Conservation (phyloP, 2,113 vertebrate genomes). For the Podarcis muralis region DNA sequence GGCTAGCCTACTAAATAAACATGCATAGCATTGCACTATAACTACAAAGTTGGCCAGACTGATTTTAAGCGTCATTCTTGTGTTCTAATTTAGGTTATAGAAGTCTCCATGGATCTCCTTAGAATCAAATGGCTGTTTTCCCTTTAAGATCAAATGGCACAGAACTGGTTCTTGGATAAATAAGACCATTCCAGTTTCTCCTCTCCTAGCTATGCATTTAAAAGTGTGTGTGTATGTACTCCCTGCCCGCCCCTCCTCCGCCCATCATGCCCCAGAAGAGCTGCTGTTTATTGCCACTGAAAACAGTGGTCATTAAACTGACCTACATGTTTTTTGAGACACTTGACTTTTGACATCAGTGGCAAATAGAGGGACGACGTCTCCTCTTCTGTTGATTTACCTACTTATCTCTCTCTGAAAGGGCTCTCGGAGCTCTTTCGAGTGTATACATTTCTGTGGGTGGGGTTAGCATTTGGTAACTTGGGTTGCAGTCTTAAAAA, state of each 20-base stretch:
- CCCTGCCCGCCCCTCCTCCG: not conserved
- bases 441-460: slow-evolving; percentile 45
- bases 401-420: slow-evolving; percentile 46
- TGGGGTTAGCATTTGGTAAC: slow-evolving; percentile 47
- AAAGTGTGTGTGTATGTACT: not conserved
- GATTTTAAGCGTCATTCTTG: not conserved
- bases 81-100: slow-evolving; percentile 11
- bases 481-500: slow-evolving; percentile 49
- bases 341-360: slow-evolving; percentile 61
- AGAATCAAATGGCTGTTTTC: not conserved
- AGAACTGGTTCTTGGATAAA: not conserved
- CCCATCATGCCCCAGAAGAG: not conserved
- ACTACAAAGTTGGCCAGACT: accelerated
- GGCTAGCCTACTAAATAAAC: not conserved
- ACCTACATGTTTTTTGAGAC: slow-evolving; percentile 49
- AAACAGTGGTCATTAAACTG: slow-evolving; percentile 49
- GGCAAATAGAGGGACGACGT: slow-evolving; percentile 50
- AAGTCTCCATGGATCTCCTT: not conserved
- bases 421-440: slow-evolving; percentile 25
- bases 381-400: slow-evolving; percentile 35
- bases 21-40: not conserved
- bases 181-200: not conserved
- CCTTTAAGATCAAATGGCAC: slow-evolving; percentile 10
- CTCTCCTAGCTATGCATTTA: not conserved
- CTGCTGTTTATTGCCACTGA: slow-evolving; percentile 44